Evolutionary conservation across 2,888 invertebrate genomes (phyloP).

Genomic region (Hirtodrosophila trivittata): DNA sequence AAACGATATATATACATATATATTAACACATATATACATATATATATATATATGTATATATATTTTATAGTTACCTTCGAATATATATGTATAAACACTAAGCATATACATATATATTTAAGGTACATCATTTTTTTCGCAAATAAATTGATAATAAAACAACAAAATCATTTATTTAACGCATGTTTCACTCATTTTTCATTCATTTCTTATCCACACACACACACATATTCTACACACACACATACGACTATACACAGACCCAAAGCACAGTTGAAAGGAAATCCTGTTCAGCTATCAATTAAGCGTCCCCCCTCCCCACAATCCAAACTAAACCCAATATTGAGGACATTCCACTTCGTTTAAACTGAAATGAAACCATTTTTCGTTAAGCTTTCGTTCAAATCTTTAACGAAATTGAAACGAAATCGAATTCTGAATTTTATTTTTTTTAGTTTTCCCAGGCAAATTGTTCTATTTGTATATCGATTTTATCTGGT

Average conservation of each 20-base stretch:
- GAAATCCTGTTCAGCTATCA: too few relatives aligned
- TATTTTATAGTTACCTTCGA: conserved; percentile 15
- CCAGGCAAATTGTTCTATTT: conserved; percentile 27
- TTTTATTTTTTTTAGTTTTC: conserved; percentile 6
- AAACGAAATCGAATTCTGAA: too few relatives aligned
- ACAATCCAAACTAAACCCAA: too few relatives aligned
- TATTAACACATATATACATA: conserved; percentile 6
- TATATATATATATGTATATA: conserved; percentile 9
- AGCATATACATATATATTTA: conserved; percentile 17
- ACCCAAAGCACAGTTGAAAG: conserved; percentile 1
- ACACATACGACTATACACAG: conserved; percentile 24
- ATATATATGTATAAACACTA: conserved; percentile 7
- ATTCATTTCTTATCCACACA: conserved; percentile 12
- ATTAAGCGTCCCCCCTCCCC: too few relatives aligned
- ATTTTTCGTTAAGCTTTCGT: too few relatives aligned
- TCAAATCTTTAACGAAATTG: too few relatives aligned
- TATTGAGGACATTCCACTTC: too few relatives aligned
- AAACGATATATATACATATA: conserved; percentile 10
- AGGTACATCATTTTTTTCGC: conserved; percentile 49
- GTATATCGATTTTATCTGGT: conserved; percentile 26
- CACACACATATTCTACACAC: conserved; percentile 24
- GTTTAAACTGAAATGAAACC: too few relatives aligned
- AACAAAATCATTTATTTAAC: conserved; percentile 37
- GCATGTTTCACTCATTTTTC: conserved; percentile 51
- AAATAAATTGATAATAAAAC: conserved; percentile 50